These are phyloP conservation scores for Salvelinus fontinalis DNA, from an alignment of 2,113 vertebrate species.

Conservation along the genomic window DNA sequence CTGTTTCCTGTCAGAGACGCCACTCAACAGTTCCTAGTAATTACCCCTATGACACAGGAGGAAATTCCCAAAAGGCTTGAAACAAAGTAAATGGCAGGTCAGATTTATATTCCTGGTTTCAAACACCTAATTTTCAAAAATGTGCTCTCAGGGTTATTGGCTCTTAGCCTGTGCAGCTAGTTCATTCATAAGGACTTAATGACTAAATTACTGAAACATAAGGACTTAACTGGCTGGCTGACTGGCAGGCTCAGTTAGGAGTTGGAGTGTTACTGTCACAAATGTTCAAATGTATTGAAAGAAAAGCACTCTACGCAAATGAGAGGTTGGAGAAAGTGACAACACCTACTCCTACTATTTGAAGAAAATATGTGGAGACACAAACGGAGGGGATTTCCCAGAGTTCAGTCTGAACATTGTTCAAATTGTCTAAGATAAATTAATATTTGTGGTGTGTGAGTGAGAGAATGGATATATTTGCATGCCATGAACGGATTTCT, in stretches of 20 bases:
- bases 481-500: too few species aligned
- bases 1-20: slow-evolving; percentile 48
- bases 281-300: not conserved
- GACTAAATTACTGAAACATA: too few species aligned
- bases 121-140: too few species aligned
- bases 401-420: slow-evolving; percentile 5
- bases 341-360: not conserved
- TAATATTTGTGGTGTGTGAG: not conserved
- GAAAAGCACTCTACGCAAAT: not conserved
- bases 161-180: too few species aligned
- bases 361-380: not conserved
- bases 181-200: too few species aligned
- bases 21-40: slow-evolving; percentile 56
- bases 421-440: not conserved
- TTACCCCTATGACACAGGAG: slow-evolving; percentile 51
- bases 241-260: not conserved
- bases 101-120: too few species aligned
- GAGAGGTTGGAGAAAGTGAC: not conserved
- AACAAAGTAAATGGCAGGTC: slow-evolving; percentile 7
- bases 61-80: slow-evolving; percentile 71
- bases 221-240: not conserved
- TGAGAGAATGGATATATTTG: not conserved
- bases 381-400: not conserved
- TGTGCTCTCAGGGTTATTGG: too few species aligned
- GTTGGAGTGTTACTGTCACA: not conserved